These are phyloP conservation scores for Opisthograptis luteolata DNA, from an alignment of 2,888 invertebrate species.

Conservation along the genomic window DNA sequence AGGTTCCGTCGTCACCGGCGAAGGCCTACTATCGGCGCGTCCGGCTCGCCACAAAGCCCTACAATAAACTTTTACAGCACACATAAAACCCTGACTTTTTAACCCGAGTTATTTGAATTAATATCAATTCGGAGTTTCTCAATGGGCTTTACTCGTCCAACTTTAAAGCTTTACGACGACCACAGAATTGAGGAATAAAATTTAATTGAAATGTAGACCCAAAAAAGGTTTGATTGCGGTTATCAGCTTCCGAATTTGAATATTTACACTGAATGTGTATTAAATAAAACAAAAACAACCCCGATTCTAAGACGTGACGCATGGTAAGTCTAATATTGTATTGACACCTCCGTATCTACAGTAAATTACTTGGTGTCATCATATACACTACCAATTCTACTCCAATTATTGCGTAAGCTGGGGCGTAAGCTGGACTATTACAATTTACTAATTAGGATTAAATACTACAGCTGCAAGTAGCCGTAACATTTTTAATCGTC, in stretches of 20 bases:
- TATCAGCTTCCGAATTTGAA: conserved; percentile 84
- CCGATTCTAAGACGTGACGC: conserved; percentile 38
- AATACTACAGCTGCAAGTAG: conserved; percentile 28
- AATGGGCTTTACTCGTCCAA: conserved; percentile 84
- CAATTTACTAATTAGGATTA: conserved; percentile 36
- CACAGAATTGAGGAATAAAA: conserved; percentile 82
- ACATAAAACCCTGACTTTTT: conserved; percentile 84
- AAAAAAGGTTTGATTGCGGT: conserved; percentile 81
- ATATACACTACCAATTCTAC: conserved; percentile 25
- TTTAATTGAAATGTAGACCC: conserved; percentile 82
- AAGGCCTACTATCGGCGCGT: conserved; percentile 78
- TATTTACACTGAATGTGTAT: conserved; percentile 77
- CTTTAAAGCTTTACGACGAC: conserved; percentile 82
- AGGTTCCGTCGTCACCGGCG: conserved; percentile 64
- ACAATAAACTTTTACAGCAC: conserved; percentile 83
- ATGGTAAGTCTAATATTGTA: conserved; percentile 34
- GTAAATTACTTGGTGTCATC: conserved; percentile 14
- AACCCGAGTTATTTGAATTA: conserved; percentile 84
- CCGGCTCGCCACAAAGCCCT: conserved; percentile 82
- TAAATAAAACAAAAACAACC: conserved; percentile 47
- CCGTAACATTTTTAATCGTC: conserved; percentile 27
- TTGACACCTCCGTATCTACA: conserved; percentile 25
- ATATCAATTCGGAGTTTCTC: conserved; percentile 84
- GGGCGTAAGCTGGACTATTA: conserved; percentile 18
- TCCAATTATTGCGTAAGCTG: conserved; percentile 34